Evolutionary conservation across 2,888 invertebrate species (phyloP), one percentile per base, ranked within the genome.

Genomic region (Blastobasis adustella): DNA sequence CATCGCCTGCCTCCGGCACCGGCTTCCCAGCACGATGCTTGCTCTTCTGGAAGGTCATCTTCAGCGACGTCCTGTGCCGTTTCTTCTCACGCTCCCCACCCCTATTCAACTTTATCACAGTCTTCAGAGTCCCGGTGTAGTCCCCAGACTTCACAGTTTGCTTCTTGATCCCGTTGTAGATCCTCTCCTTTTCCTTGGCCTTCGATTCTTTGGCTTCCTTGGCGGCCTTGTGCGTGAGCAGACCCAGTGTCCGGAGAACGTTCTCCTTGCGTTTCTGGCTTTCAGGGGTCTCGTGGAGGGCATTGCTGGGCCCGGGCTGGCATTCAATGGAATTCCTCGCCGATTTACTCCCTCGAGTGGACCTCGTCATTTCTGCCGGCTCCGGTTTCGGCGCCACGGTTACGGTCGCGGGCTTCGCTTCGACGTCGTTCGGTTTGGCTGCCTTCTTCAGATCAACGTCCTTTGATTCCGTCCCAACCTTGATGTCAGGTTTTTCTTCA

Each of bases 81-180:
- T 93, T 93, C 64, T 92, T 87, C 38, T 86, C 86, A 36, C 76
- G 65, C 0, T 79, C 80, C 0, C 92, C 75, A 56, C 69, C 82
- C 57, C 92, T 90, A 71, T 92, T 93, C 58, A 95, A 80, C 79
- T 95, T 94, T 64, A 96, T 96, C 64, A 96, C 93, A 62, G 95
- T 95, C 73, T 95, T 96, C 58, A 96, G 74, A 0, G 95, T 95
- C 43, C 96, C 96, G 4, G 95, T 94, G 67, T 93, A 95, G 62
- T 90, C 91, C 10, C 85, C 82, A 5, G 81, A 68, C 37, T 79
- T 77, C 0, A 77, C 59, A 50, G 73, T 67, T 52, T 82, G 78
- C 42, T 62, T 71, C 52, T 80, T 80, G 46, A 71, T 63, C 1
- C 70, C 70, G 49, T 67, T 68, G 58, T 77, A 77, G 47, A 87